These are phyloP conservation scores for Tachysurus vachellii DNA, from an alignment of 2,113 vertebrate genomes.

Conservation along the genomic window DNA sequence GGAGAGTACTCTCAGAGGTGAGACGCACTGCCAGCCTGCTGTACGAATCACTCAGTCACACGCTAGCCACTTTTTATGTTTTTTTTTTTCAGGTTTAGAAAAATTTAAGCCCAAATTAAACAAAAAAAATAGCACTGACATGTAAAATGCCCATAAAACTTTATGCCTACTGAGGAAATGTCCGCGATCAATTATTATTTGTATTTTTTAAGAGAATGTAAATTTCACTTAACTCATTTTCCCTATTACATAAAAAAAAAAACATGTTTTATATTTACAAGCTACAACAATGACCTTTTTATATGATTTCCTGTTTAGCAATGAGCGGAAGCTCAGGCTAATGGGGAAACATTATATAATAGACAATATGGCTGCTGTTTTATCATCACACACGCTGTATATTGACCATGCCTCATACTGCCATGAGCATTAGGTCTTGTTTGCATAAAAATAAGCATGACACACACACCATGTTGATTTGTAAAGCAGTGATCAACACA, in stretches of 20 bases:
- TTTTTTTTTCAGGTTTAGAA: too few relatives aligned
- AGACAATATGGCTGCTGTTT: background rate
- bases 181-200: background rate
- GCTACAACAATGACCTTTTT: background rate
- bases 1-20: constrained; percentile 92
- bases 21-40: background rate
- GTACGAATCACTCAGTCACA: background rate
- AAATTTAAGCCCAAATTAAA: background rate
- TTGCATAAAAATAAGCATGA: background rate
- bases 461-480: background rate
- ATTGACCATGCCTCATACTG: background rate
- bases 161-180: background rate
- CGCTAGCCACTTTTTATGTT: background rate
- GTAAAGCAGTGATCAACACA: background rate
- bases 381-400: background rate
- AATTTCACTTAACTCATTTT: background rate
- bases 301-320: background rate
- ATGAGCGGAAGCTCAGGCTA: background rate
- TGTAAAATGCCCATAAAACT: too few relatives aligned
- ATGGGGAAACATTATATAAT: background rate
- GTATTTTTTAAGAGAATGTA: background rate
- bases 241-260: background rate
- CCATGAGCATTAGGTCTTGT: background rate
- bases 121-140: too few relatives aligned
- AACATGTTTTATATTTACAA: background rate